Percentiles rank a stretch among this genome's conserved stretches.
Evolutionary conservation across 2,888 invertebrate genomes (phyloP).

Genomic region (Phortica magna): DNA sequence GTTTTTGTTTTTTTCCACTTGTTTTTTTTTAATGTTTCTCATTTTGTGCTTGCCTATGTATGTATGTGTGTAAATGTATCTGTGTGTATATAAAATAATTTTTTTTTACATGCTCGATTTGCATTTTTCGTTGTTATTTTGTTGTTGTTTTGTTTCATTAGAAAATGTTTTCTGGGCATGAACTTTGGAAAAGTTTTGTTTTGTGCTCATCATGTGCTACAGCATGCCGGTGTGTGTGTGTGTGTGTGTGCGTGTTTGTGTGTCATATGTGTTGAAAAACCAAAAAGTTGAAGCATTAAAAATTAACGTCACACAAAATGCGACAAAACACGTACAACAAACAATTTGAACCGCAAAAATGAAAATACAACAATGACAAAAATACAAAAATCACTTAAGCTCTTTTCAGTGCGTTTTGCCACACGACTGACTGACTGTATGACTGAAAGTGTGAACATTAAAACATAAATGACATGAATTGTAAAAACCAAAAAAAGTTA

Average conservation of each 20-base stretch:
- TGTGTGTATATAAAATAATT: no score
- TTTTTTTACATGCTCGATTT: background rate
- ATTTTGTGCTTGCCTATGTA: no score
- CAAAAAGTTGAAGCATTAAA: background rate
- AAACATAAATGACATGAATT: no score
- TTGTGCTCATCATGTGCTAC: no score
- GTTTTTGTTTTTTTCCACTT: background rate
- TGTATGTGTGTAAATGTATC: no score
- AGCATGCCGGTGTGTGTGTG: no score
- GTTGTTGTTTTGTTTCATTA: background rate
- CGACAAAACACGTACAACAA: background rate
- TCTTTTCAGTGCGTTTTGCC: no score
- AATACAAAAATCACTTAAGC: no score
- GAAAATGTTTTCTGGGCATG: background rate
- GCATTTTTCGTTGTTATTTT: background rate
- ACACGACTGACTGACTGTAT: no score
- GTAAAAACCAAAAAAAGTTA: no score
- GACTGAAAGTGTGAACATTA: no score
- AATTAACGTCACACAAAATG: background rate
- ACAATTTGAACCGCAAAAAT: background rate
- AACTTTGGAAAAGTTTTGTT: background rate
- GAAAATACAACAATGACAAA: no score
- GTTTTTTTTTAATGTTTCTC: background rate
- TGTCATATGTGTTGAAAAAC: background rate
- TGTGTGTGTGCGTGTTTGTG: background rate